Conservation (phyloP, 2,113 vertebrate genomes). For the Zosterops lateralis region DNA sequence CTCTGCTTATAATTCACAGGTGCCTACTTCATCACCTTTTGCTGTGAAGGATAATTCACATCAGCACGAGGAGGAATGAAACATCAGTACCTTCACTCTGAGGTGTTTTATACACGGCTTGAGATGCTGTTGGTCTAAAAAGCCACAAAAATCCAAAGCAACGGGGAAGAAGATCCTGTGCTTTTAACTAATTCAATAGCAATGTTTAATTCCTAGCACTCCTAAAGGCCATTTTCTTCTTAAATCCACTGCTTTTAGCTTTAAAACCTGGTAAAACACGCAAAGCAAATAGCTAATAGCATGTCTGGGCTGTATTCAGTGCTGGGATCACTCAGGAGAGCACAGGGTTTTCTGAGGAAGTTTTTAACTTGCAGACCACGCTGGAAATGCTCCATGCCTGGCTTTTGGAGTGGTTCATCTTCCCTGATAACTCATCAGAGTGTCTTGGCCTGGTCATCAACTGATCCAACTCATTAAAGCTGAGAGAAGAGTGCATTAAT, state of each 20-base stretch:
- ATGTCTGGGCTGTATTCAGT: not conserved
- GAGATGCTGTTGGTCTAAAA: not conserved
- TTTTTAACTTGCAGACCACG: not conserved
- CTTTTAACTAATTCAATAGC: not conserved
- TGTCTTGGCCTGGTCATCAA: not conserved
- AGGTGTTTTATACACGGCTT: rapidly evolving
- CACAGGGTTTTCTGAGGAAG: not conserved
- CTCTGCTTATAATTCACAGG: not conserved
- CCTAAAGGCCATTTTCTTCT: not conserved
- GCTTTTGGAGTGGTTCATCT: not conserved
- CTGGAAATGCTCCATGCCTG: not conserved
- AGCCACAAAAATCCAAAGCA: not conserved
- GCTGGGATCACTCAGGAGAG: not conserved
- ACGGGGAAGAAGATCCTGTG: not conserved
- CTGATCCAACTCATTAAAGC: not conserved
- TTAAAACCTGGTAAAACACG: not conserved
- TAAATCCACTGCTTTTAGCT: not conserved
- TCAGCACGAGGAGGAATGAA: not conserved
- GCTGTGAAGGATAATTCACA: not conserved
- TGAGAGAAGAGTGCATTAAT: not conserved
- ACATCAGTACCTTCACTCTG: not conserved
- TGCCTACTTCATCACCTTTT: not conserved
- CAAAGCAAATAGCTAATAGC: not conserved
- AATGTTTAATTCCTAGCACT: not conserved
- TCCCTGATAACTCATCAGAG: not conserved